phyloP scores from a whole-genome alignment of 1,140 invertebrate genomes.

The Neodiprion lecontei region DNA sequence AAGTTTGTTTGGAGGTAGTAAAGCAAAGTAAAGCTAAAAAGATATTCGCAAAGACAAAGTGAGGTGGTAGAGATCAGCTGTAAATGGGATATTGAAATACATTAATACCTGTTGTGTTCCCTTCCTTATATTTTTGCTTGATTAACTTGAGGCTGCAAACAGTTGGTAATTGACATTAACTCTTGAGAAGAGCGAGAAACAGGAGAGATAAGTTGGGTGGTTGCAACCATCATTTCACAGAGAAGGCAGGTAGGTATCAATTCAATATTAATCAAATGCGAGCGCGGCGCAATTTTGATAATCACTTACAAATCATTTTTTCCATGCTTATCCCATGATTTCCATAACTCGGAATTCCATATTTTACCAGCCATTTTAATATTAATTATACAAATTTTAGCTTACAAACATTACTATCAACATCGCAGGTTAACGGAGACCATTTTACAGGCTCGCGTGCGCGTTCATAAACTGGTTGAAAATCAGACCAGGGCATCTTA shows the following conservation, averaged over 20 bases:
- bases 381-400: slow-evolving; percentile 29
- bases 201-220: slow-evolving; percentile 38
- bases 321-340: slow-evolving; percentile 71
- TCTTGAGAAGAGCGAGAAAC: slow-evolving; percentile 49
- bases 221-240: slow-evolving; percentile 46
- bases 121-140: slow-evolving; percentile 60
- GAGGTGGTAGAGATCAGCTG: not conserved
- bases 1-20: not conserved
- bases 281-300: slow-evolving; percentile 36
- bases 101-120: slow-evolving; percentile 52
- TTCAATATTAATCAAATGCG: slow-evolving; percentile 44
- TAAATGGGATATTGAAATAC: slow-evolving; percentile 9
- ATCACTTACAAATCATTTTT: slow-evolving; percentile 71
- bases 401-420: slow-evolving; percentile 50
- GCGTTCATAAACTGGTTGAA: slow-evolving; percentile 28
- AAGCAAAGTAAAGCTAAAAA: not conserved
- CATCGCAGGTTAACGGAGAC: slow-evolving; percentile 52
- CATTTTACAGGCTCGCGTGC: slow-evolving; percentile 17
- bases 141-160: slow-evolving; percentile 62
- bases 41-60: not conserved
- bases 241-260: slow-evolving; percentile 39
- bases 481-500: slow-evolving; percentile 15
- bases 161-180: slow-evolving; percentile 58
- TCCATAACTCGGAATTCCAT: slow-evolving; percentile 67
- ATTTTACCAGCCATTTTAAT: slow-evolving; percentile 59